Evolutionary conservation across 2,797 vertebrate species (phyloP), one percentile per base, ranked within the genome.

Genomic region (Morelia viridis): DNA sequence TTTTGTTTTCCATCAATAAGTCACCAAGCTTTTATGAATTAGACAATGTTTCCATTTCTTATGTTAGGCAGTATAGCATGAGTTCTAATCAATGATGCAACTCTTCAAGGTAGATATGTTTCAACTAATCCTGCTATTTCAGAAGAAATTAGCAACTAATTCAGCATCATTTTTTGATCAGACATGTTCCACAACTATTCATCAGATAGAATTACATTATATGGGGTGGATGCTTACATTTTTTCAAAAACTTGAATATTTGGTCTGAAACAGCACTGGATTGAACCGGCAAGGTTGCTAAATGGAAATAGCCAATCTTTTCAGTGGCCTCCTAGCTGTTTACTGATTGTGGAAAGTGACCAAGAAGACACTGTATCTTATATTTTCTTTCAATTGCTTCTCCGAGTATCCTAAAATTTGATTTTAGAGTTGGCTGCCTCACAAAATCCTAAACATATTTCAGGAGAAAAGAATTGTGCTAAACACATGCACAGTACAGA

Each of bases 321-420:
- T 41, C 35, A 41, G 35, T 41, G 35, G 35, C 35, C 35, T 41
- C 61, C 92, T 64, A 64, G 53, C 91, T 93, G 91, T 92, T 94
- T 95, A 93, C 91, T 95, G 93, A 95, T 94, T 58, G 58, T 88
- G 90, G 87, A 95, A 58, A 94, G 90, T 53, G 94, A 96, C 93
- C 88, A 94, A 95, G 91, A 86, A 35, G 58, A 93, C 50, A 88
- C 71, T 80, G 88, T 80, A 53, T 94, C 91, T 94, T 95, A 65
- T 89, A 71, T 88, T 92, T 92, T 93, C 88, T 84, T 90, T 91
- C 88, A 92, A n/a, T 76, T 71, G 91, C 94, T 53, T 62, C n/a
- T 91, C 58, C 90, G 83, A 92, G 31, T 93, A 94, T 90, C 56
- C 61, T 92, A 91, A 62, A 93, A 87, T 86, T 89, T 9, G 22